Base-by-base conservation (phyloP, 2,888 invertebrate genomes). In the Apotomis betuletana region DNA sequence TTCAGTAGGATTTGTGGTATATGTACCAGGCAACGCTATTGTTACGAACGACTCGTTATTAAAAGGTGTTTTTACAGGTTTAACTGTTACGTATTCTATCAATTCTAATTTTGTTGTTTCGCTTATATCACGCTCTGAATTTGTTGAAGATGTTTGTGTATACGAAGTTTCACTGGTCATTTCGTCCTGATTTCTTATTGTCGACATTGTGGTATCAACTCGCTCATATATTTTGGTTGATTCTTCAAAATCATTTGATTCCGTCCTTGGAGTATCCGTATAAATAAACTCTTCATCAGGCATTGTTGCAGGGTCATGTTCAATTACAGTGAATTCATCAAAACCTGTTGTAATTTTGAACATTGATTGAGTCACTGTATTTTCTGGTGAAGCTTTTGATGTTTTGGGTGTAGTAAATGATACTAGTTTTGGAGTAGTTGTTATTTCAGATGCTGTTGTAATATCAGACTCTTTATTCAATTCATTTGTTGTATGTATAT, bases 271-370 rank as follows among this genome's bases (percentile, higher is more conserved):
- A 46, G 2, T 9, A 65, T 46, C 6, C 3, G 44, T 46, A 46
- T 46, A 27, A 27, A 5, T 41, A 12, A 9, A 27, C 12, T 46
- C 36, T 5, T 8, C 54, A 4, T 12, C 41, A 12, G 55, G 54
- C 41, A 55, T 15, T n/a, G 64, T 64, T 52, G 54, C 64, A n/a
- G 64, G 27, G 38, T 49, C 46, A 27, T 9, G 9, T 49, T 4
- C 51, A n/a, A 51, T n/a, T 36, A 38, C n/a, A 49, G 41, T 54
- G 15, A 41, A 64, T n/a, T 64, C 41, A 54, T 44, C 3, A 8
- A 52, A 44, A 27, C 5, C 15, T 1, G 41, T 27, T 54, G 13
- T 44, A 12, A 12, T 9, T 46, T 46, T 36, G 36, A 15, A n/a
- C 12, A 12, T 44, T 36, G 27, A 8, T 27, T 65, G 44, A 3